A percentile compares a stretch with the other conserved stretches of the same genome.
phyloP scores from a whole-genome alignment of 37 sponge, comb jelly and placozoan genomes.

The Diacarnus erythraeanus region DNA sequence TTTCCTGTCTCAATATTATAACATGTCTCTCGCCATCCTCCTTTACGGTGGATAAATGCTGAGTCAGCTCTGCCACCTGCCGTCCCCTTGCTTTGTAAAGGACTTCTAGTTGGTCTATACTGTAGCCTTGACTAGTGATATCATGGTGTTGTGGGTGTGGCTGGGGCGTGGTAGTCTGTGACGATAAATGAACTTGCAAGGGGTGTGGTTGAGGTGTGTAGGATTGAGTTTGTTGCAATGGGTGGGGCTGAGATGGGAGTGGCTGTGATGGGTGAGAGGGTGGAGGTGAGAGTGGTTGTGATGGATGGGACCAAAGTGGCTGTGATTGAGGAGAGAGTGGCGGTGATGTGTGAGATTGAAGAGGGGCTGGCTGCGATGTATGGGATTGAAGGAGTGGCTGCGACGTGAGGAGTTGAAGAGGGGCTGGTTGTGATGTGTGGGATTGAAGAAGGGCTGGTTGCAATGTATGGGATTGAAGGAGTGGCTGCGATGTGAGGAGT shows the following conservation, averaged over 20 bases:
- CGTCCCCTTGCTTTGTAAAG: conserved; percentile 25
- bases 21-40: conserved; percentile 28
- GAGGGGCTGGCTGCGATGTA: too few relatives aligned
- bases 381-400: too few relatives aligned
- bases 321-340: too few relatives aligned
- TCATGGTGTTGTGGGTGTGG: not conserved
- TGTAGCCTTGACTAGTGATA: not conserved
- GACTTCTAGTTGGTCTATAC: conserved; percentile 38
- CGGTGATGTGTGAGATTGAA: too few relatives aligned
- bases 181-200: too few relatives aligned
- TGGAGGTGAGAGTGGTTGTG: not conserved
- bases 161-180: not conserved
- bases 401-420: too few relatives aligned
- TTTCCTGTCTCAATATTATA: conserved; percentile 24
- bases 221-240: not conserved
- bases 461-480: not conserved
- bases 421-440: too few relatives aligned
- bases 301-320: not conserved
- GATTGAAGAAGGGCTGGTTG: too few relatives aligned
- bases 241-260: not conserved
- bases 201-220: not conserved
- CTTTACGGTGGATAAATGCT: conserved; percentile 3
- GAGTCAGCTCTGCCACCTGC: conserved; percentile 17
- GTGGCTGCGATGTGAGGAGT: not conserved
- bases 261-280: not conserved